Conservation (phyloP, 1,140 invertebrate species). For the Musca domestica region DNA sequence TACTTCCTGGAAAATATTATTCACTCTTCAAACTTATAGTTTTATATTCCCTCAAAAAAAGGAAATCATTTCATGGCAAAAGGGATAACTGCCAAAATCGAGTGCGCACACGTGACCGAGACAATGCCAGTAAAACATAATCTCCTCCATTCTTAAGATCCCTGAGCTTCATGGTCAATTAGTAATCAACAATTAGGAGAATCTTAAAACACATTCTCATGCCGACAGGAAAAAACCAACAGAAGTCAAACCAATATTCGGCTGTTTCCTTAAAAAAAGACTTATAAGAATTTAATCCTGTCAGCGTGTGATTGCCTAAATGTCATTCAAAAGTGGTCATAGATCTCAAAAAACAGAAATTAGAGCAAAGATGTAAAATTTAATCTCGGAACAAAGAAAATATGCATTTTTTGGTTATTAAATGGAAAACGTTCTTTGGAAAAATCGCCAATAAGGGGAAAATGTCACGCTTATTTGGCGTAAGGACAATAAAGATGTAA, state of each 20-base stretch:
- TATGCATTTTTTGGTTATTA: neutral
- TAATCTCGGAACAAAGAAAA: neutral
- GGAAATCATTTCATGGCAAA: no score
- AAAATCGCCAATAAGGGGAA: slow-evolving; percentile 43
- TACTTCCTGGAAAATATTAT: no score
- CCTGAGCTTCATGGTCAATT: slow-evolving; percentile 10
- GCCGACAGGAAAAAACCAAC: neutral
- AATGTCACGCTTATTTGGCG: slow-evolving; percentile 51
- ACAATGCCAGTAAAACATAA: no score
- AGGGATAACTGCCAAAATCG: neutral
- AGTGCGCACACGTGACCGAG: no score
- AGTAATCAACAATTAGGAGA: slow-evolving; percentile 10
- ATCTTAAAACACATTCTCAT: neutral
- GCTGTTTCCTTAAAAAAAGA: no score
- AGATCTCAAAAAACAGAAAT: no score
- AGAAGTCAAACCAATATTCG: neutral
- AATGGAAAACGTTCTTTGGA: slow-evolving; percentile 1
- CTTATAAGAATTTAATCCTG: slow-evolving; percentile 25
- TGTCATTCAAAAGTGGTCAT: no score
- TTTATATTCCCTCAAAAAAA: no score
- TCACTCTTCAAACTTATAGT: no score
- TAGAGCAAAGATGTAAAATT: no score
- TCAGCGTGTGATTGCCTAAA: slow-evolving; percentile 26
- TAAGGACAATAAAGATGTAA: neutral
- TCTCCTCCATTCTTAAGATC: no score